phyloP scores from a whole-genome alignment of 2,888 invertebrate genomes.

The Calephelis perditalis region DNA sequence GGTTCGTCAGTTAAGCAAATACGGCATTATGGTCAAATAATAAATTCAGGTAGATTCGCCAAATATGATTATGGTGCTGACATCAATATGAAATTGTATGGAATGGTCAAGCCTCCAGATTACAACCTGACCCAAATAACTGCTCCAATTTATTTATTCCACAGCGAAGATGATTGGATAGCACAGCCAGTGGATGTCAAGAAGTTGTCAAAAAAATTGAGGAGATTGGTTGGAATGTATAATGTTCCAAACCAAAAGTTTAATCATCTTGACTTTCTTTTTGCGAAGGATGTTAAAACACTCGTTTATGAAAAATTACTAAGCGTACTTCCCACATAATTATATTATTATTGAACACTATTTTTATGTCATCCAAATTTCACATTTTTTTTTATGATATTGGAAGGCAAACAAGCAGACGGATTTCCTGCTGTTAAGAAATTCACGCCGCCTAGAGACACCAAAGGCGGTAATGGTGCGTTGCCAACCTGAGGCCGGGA shows the following conservation, averaged over 20 bases:
- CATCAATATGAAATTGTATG: slow-evolving; percentile 47
- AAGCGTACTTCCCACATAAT: no score
- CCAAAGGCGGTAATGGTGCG: no score
- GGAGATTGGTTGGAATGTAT: not conserved
- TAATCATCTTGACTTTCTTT: slow-evolving; percentile 3
- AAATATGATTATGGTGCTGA: slow-evolving; percentile 48
- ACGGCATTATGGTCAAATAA: slow-evolving; percentile 73
- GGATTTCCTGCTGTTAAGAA: no score
- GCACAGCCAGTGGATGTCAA: not conserved
- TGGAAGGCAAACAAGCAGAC: no score
- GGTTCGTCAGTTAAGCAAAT: slow-evolving; percentile 74
- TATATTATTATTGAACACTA: no score
- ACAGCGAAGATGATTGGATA: slow-evolving; percentile 76
- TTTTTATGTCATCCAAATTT: no score
- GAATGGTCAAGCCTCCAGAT: slow-evolving; percentile 41
- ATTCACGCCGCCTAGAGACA: no score
- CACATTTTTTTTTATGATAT: no score
- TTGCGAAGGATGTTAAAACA: not conserved
- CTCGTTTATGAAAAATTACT: not conserved
- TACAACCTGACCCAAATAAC: slow-evolving; percentile 46
- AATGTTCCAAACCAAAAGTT: not conserved
- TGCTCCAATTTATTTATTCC: slow-evolving; percentile 53
- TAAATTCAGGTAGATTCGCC: slow-evolving; percentile 46
- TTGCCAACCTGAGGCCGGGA: no score
- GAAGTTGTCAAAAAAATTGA: not conserved